phyloP scores from a whole-genome alignment of 1,140 invertebrate species.

The Hyles vespertilio region DNA sequence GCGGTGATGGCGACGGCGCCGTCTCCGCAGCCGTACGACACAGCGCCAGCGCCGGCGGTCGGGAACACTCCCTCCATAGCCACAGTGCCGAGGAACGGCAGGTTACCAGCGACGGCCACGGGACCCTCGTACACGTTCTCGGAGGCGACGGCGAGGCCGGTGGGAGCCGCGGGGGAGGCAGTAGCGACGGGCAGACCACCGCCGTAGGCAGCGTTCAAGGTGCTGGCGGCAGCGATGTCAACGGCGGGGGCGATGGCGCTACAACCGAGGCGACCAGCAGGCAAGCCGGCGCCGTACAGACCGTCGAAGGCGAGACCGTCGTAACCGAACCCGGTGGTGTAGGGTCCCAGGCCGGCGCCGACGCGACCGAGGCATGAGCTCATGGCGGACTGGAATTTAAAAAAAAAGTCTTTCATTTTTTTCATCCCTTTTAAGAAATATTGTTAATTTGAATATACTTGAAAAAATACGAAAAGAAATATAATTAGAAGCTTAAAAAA shows the following conservation, averaged over 20 bases:
- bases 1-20: constrained; percentile 16
- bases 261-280: not conserved
- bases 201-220: constrained; percentile 24
- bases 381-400: not conserved
- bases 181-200: constrained; percentile 20
- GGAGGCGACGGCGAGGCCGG: constrained; percentile 6
- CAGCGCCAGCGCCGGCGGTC: constrained; percentile 32
- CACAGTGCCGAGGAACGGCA: constrained; percentile 26
- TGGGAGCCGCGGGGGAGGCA: constrained; percentile 3
- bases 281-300: constrained; percentile 5
- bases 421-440: not conserved
- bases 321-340: not conserved
- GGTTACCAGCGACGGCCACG: constrained; percentile 12
- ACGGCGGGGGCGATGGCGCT: not conserved
- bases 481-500: too few relatives aligned
- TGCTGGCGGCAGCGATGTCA: constrained; percentile 7
- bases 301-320: constrained; percentile 2
- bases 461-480: too few relatives aligned
- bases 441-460: too few relatives aligned
- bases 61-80: constrained; percentile 34
- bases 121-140: constrained; percentile 19
- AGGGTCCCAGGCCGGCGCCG: not conserved
- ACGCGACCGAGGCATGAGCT: not conserved
- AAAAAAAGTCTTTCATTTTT: not conserved
- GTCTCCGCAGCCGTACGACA: constrained; percentile 36